A percentile compares a stretch with the other conserved stretches of the same genome.
phyloP scores from a whole-genome alignment of 1,140 invertebrate genomes.

The Cydia amplana region DNA sequence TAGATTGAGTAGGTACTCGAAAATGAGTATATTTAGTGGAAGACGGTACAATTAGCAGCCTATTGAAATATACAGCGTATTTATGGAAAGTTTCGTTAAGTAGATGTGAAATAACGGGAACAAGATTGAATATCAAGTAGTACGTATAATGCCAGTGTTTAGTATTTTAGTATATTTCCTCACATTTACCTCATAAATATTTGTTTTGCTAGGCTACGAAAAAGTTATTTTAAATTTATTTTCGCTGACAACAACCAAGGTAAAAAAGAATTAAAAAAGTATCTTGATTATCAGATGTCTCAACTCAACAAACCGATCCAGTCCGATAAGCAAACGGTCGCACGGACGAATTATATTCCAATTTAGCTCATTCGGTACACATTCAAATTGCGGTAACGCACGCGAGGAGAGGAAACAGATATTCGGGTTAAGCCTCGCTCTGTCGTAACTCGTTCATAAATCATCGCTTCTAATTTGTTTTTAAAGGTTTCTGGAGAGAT shows the following conservation, averaged over 20 bases:
- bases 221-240: neutral
- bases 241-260: neutral
- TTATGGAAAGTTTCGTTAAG: slow-evolving; percentile 9
- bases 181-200: no score
- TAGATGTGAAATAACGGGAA: slow-evolving; percentile 16
- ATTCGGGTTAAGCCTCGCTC: slow-evolving; percentile 46
- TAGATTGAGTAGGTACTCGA: no score
- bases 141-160: neutral
- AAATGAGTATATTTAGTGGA: neutral
- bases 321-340: slow-evolving; percentile 43
- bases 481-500: slow-evolving; percentile 72
- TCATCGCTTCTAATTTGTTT: slow-evolving; percentile 78
- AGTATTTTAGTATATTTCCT: neutral
- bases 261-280: neutral
- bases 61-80: slow-evolving; percentile 11
- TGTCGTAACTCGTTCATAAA: slow-evolving; percentile 71
- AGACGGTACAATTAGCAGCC: neutral
- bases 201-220: no score
- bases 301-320: slow-evolving; percentile 25
- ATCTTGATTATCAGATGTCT: neutral
- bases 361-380: slow-evolving; percentile 76
- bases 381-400: slow-evolving; percentile 75
- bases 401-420: slow-evolving; percentile 64
- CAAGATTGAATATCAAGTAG: neutral
- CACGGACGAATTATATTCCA: slow-evolving; percentile 75